Evolutionary conservation across 2,888 invertebrate species (phyloP).

Genomic region (Brassicogethes aeneus): DNA sequence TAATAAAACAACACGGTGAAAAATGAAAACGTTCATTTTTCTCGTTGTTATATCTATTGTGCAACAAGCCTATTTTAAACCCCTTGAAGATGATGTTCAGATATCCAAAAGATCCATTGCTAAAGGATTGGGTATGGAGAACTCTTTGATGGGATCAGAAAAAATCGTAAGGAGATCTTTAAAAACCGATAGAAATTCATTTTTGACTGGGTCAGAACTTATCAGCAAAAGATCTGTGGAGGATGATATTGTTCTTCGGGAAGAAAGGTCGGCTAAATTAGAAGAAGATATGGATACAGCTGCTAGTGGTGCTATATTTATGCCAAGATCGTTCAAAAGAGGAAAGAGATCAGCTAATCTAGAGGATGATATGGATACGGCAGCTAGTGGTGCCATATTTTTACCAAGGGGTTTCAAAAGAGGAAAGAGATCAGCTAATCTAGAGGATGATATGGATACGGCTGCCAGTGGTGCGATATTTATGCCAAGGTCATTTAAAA

Average conservation of each 20-base stretch:
- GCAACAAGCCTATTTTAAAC: no score
- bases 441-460: constrained; percentile 12
- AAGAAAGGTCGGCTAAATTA: background rate
- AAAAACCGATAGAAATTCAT: background rate
- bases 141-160: background rate
- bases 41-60: background rate
- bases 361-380: constrained; percentile 15
- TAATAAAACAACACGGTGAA: background rate
- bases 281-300: constrained; percentile 10
- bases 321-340: constrained; percentile 14
- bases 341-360: constrained; percentile 9
- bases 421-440: constrained; percentile 8
- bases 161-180: background rate
- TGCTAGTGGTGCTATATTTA: constrained; percentile 12
- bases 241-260: background rate
- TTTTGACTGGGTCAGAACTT: constrained; percentile 11
- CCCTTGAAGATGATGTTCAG: background rate
- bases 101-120: background rate
- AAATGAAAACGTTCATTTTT: background rate
- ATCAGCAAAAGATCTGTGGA: constrained; percentile 10
- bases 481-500: constrained; percentile 12
- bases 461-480: constrained; percentile 14
- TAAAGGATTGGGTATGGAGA: background rate
- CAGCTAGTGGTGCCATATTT: constrained; percentile 15
- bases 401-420: constrained; percentile 14